Percentiles rank a stretch among this genome's conserved stretches.
Conservation (phyloP, 1,140 invertebrate species). For the Spodoptera litura region DNA sequence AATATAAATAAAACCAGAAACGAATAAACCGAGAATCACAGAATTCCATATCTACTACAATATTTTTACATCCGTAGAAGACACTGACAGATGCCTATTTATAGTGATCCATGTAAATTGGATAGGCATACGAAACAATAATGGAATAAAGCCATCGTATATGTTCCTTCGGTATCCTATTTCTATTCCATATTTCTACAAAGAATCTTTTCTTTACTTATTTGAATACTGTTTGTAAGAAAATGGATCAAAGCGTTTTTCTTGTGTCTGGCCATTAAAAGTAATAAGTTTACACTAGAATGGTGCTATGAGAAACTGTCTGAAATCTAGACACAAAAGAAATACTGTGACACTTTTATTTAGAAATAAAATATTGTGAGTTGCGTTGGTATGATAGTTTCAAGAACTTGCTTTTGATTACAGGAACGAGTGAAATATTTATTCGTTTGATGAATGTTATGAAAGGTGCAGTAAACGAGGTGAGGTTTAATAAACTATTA, state of each 20-base stretch:
- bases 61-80: neutral
- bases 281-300: constrained; percentile 29
- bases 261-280: constrained; percentile 10
- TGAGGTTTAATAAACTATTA: too few species aligned
- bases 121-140: constrained; percentile 15
- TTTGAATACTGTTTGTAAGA: constrained; percentile 1
- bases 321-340: neutral
- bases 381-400: neutral
- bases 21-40: neutral
- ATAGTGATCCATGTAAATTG: constrained; percentile 19
- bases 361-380: neutral
- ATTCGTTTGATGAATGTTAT: too few species aligned
- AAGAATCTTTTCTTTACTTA: neutral
- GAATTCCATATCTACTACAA: neutral
- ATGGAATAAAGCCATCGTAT: constrained; percentile 7
- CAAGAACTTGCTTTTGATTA: too few species aligned
- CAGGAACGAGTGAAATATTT: too few species aligned
- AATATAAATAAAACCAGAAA: neutral
- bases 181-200: constrained; percentile 20
- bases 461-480: too few species aligned
- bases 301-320: constrained; percentile 1
- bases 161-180: neutral
- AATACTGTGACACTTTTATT: too few species aligned
- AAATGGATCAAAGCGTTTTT: constrained; percentile 7
- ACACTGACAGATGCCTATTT: constrained; percentile 24